Evolutionary conservation across 30 jellyfish, hydroid and myxozoan genomes (phyloP).

Genomic region (Hydractinia symbiolongicarpus): DNA sequence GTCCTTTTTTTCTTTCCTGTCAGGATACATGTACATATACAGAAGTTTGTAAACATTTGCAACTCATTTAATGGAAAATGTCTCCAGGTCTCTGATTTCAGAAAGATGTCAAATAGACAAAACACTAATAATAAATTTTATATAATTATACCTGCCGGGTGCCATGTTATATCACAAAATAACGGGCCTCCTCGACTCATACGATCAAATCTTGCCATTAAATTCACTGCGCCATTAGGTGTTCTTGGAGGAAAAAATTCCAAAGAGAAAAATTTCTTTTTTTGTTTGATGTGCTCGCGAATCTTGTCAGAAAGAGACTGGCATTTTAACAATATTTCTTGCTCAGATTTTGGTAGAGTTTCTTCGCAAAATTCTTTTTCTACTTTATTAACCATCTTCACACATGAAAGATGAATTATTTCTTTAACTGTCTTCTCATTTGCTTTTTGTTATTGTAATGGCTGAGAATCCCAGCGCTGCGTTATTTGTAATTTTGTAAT

Average conservation of each 20-base stretch:
- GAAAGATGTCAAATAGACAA: too few relatives aligned
- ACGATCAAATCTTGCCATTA: constrained; percentile 80
- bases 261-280: constrained; percentile 73
- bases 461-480: too few relatives aligned
- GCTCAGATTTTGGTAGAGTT: neutral
- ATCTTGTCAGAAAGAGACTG: constrained; percentile 54
- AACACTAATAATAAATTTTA: neutral
- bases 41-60: too few relatives aligned
- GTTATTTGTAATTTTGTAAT: too few relatives aligned
- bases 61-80: too few relatives aligned
- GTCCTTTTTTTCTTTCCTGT: too few relatives aligned
- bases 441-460: too few relatives aligned
- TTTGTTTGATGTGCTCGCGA: constrained; percentile 31
- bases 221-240: constrained; percentile 92
- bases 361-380: neutral
- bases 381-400: neutral
- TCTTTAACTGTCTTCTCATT: too few relatives aligned
- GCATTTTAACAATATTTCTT: constrained; percentile 13
- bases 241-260: constrained; percentile 96
- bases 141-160: constrained; percentile 60
- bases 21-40: too few relatives aligned
- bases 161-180: constrained; percentile 96
- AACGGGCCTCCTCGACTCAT: constrained; percentile 86
- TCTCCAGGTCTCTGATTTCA: too few relatives aligned
- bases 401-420: too few relatives aligned